A percentile compares a stretch with the other conserved stretches of the same genome.
phyloP scores from a whole-genome alignment of 2,888 invertebrate species.

The Scaptomyza reducta region DNA sequence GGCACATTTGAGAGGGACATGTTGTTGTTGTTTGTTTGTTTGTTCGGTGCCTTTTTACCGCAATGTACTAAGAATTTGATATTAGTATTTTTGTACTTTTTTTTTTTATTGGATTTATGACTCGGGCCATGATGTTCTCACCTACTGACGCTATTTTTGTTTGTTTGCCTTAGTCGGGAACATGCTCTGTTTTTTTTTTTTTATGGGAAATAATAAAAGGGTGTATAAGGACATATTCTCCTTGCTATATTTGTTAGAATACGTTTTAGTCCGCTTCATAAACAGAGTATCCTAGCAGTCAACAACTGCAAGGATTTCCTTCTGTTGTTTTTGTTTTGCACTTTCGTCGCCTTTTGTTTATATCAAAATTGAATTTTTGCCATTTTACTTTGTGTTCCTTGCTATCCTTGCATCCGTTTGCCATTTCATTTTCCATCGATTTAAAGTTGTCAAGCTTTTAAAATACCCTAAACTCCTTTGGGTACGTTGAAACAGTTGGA shows the following conservation, averaged over 20 bases:
- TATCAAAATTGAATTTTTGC: slow-evolving; percentile 73
- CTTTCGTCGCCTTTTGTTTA: slow-evolving; percentile 66
- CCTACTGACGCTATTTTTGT: slow-evolving; percentile 35
- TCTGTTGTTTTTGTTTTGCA: neutral
- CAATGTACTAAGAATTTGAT: slow-evolving; percentile 1
- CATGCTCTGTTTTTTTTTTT: too few relatives aligned
- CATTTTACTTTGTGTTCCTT: slow-evolving; percentile 45
- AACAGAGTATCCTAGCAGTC: slow-evolving; percentile 8
- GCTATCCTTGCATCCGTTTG: slow-evolving; percentile 28
- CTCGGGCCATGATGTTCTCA: slow-evolving; percentile 32
- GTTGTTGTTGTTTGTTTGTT: slow-evolving; percentile 2
- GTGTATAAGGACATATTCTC: neutral
- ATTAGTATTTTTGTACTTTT: slow-evolving; percentile 9
- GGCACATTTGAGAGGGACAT: slow-evolving; percentile 40
- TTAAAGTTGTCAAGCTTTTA: slow-evolving; percentile 47
- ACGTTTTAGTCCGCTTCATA: too few relatives aligned
- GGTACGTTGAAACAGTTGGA: neutral
- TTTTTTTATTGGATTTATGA: slow-evolving; percentile 52
- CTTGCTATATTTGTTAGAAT: neutral
- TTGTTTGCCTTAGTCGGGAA: too few relatives aligned
- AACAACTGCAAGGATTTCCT: neutral
- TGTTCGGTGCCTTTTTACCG: slow-evolving; percentile 12
- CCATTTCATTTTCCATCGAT: slow-evolving; percentile 62
- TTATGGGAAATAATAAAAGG: too few relatives aligned
- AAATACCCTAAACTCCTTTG: slow-evolving; percentile 21